Evolutionary conservation across 2,888 invertebrate species (phyloP).

Genomic region (Beris chalybata): DNA sequence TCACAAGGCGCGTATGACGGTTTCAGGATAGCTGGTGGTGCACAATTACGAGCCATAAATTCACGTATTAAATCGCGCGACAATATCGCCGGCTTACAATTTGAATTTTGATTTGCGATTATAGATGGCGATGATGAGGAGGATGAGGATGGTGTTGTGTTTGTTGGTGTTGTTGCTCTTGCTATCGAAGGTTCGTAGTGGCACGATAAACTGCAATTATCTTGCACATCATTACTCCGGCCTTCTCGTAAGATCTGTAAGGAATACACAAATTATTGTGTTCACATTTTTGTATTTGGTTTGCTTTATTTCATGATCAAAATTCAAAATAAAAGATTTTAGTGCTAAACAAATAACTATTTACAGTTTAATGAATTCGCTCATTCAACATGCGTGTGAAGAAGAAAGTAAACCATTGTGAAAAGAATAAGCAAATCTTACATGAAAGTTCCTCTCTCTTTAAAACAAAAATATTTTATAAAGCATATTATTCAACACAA

Average conservation of each 20-base stretch:
- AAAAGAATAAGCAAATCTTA: no score
- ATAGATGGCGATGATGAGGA: conserved; percentile 22
- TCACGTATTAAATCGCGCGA: conserved; percentile 42
- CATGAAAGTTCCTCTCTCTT: no score
- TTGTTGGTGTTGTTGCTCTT: conserved; percentile 19
- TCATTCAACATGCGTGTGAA: no score
- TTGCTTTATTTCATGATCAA: background rate
- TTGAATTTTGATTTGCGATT: conserved; percentile 1
- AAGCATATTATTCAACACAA: no score
- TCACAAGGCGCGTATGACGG: conserved; percentile 36
- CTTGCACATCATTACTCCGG: conserved; percentile 25
- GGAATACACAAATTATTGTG: conserved; percentile 25
- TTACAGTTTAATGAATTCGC: no score
- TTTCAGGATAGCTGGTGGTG: conserved; percentile 41
- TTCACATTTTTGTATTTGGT: conserved; percentile 6
- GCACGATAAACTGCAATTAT: conserved; percentile 12
- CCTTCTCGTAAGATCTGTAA: conserved; percentile 29
- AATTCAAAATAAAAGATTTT: no score
- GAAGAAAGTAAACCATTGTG: no score
- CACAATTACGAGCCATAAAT: conserved; percentile 39
- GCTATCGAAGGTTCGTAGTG: conserved; percentile 11
- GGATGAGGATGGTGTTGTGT: conserved; percentile 6
- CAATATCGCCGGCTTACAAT: background rate
- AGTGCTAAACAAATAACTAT: no score
- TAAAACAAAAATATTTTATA: no score